Evolutionary conservation across 2,113 vertebrate species (phyloP).

Genomic region (Rhineura floridana): DNA sequence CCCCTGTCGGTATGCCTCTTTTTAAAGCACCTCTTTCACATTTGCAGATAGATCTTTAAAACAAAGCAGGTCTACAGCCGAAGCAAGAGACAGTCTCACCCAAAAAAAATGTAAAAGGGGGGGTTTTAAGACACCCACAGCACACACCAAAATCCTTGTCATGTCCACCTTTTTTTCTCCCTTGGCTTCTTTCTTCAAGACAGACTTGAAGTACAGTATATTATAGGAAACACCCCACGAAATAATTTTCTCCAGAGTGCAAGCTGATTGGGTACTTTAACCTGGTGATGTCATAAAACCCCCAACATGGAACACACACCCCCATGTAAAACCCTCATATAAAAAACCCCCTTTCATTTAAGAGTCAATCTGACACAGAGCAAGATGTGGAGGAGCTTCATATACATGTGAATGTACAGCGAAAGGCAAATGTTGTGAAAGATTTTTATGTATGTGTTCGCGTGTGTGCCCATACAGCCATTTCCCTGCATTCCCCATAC

Average conservation of each 20-base stretch:
- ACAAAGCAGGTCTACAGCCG: constrained; percentile 33
- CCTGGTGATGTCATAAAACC: constrained; percentile 63
- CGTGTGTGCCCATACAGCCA: background rate
- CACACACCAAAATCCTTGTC: constrained; percentile 10
- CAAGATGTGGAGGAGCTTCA: background rate
- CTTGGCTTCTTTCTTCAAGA: constrained; percentile 48
- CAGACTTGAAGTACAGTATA: constrained; percentile 53
- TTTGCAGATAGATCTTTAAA: constrained; percentile 31
- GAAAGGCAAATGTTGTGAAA: background rate
- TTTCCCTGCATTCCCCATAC: background rate
- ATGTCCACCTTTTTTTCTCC: constrained; percentile 32
- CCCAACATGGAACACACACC: constrained; percentile 60
- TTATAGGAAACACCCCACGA: constrained; percentile 58
- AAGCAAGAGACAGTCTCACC: background rate
- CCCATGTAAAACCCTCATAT: constrained; percentile 31
- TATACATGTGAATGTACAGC: background rate
- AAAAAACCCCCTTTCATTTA: constrained; percentile 5
- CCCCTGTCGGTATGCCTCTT: background rate
- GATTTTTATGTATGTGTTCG: background rate
- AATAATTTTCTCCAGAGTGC: constrained; percentile 45
- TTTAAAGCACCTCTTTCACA: background rate
- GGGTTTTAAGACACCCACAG: background rate
- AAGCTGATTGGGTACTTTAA: constrained; percentile 57
- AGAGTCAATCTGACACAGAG: background rate
- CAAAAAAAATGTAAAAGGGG: background rate